phyloP scores from a whole-genome alignment of 2,888 invertebrate genomes.

The Parapristionchus giblindavisi region DNA sequence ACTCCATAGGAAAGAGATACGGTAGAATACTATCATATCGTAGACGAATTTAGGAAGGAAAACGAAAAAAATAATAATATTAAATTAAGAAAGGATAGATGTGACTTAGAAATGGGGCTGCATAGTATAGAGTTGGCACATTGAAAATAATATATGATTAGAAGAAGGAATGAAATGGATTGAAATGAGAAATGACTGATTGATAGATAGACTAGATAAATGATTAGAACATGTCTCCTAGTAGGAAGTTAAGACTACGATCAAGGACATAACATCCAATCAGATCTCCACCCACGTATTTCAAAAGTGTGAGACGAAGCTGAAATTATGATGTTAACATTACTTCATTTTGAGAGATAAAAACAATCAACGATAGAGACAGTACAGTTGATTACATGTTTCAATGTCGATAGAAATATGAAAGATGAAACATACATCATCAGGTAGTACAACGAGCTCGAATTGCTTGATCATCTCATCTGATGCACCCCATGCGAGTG shows the following conservation, averaged over 20 bases:
- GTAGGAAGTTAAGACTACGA: conserved; percentile 57
- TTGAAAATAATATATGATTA: background rate
- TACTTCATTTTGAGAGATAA: background rate
- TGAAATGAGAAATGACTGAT: background rate
- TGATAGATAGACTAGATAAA: background rate
- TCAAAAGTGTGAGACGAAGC: conserved; percentile 87
- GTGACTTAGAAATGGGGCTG: too few relatives aligned
- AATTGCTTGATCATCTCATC: conserved; percentile 88
- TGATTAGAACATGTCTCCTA: conserved; percentile 58
- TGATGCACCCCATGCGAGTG: conserved; percentile 79
- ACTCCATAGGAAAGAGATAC: too few relatives aligned
- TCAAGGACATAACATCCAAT: conserved; percentile 86
- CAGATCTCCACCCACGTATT: conserved; percentile 86
- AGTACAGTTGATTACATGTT: too few relatives aligned
- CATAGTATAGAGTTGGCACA: too few relatives aligned
- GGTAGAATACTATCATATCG: too few relatives aligned
- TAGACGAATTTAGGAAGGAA: too few relatives aligned
- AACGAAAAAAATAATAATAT: too few relatives aligned
- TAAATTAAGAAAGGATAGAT: too few relatives aligned
- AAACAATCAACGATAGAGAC: background rate
- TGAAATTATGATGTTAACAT: conserved; percentile 74
- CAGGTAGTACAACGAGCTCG: conserved; percentile 92
- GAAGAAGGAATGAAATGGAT: background rate
- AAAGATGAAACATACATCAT: conserved; percentile 76
- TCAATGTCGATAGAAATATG: background rate